Evolutionary conservation across 1,140 invertebrate species (phyloP).

Genomic region (Macrotrachela quadricornifera): DNA sequence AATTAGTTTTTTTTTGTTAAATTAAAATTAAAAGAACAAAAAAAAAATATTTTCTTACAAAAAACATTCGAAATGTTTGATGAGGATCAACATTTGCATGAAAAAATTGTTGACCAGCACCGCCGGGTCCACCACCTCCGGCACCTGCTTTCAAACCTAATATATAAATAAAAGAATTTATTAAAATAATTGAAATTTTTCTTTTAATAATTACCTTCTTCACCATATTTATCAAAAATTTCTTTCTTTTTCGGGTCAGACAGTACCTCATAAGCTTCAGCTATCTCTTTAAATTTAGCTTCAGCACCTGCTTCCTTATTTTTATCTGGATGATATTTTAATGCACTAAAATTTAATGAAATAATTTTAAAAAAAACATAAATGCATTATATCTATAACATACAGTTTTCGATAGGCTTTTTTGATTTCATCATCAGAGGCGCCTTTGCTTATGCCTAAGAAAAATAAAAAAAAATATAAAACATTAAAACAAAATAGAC

Average conservation of each 20-base stretch:
- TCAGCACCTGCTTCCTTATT: constrained; percentile 81
- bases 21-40: background rate
- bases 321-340: constrained; percentile 97
- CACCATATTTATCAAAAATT: constrained; percentile 81
- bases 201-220: constrained; percentile 62
- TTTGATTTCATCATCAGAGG: constrained; percentile 84
- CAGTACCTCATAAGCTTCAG: constrained; percentile 91
- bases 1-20: no score
- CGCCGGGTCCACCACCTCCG: constrained; percentile 22
- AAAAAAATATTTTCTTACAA: constrained; percentile 38
- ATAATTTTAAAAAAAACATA: no score
- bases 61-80: constrained; percentile 85
- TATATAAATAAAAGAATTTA: no score
- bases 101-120: constrained; percentile 18
- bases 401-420: constrained; percentile 59
- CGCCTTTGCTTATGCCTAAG: constrained; percentile 47
- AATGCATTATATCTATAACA: no score
- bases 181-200: no score
- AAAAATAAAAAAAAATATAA: no score
- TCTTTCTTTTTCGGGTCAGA: constrained; percentile 82
- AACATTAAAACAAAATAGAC: no score
- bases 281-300: constrained; percentile 89
- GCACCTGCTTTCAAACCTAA: constrained; percentile 32
- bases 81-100: constrained; percentile 42
- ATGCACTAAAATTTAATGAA: no score